phyloP scores from a whole-genome alignment of 1,140 invertebrate species.

The Macrostomum lignano region DNA sequence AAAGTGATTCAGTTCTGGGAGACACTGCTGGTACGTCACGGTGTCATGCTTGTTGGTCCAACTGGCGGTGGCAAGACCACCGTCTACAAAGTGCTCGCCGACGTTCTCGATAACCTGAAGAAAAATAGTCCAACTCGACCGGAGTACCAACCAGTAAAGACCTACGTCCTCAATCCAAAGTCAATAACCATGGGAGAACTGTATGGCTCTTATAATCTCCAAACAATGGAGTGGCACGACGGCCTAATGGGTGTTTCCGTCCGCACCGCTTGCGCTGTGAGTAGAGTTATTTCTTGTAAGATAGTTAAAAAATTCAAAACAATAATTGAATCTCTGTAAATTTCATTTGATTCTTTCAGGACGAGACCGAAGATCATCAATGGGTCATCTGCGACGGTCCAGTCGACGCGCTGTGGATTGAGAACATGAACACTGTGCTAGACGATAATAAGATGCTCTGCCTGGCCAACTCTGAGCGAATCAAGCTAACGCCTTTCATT shows the following conservation, averaged over 20 bases:
- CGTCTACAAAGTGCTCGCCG: constrained; percentile 21
- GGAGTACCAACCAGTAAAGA: constrained; percentile 26
- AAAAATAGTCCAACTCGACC: constrained; percentile 9
- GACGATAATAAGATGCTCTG: constrained; percentile 34
- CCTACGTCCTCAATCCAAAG: constrained; percentile 25
- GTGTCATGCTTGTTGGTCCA: constrained; percentile 30
- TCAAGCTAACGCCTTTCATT: constrained; percentile 27
- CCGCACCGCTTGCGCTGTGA: constrained; percentile 19
- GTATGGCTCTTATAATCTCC: constrained; percentile 25
- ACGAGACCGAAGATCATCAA: constrained; percentile 22
- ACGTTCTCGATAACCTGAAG: constrained; percentile 1
- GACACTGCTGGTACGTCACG: constrained; percentile 27
- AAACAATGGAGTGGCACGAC: constrained; percentile 28
- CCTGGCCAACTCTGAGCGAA: constrained; percentile 27
- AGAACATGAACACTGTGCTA: constrained; percentile 30
- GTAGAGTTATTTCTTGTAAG: constrained; percentile 2
- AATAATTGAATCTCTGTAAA: constrained; percentile 5
- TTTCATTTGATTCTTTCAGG: constrained; percentile 13
- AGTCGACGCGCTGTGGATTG: constrained; percentile 29
- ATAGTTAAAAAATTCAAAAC: background rate
- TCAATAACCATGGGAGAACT: constrained; percentile 28
- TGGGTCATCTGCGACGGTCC: constrained; percentile 29
- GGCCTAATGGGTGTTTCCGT: constrained; percentile 26
- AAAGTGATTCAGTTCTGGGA: constrained; percentile 30
- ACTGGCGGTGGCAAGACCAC: constrained; percentile 28